A percentile compares a stretch with the other conserved stretches of the same genome.
Conservation (phyloP, 2,797 vertebrate genomes). For the Naso thynnoides region DNA sequence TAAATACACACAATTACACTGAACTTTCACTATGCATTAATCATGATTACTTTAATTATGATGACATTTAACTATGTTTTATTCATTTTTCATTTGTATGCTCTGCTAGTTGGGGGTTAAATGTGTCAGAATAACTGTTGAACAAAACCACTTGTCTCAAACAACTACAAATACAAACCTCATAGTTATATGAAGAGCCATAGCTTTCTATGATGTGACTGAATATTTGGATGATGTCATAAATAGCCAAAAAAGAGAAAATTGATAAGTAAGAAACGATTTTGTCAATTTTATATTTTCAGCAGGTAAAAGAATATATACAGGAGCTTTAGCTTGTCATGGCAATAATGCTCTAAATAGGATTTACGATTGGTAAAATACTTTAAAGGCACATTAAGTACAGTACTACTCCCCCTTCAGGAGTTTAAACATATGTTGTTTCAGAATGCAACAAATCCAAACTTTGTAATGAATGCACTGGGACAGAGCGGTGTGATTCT, state of each 20-base stretch:
- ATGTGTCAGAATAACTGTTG: slow-evolving; percentile 7
- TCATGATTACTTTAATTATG: slow-evolving; percentile 14
- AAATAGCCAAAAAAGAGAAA: neutral
- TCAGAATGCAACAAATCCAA: slow-evolving; percentile 61
- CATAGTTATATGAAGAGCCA: neutral
- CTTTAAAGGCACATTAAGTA: slow-evolving; percentile 84
- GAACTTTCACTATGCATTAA: slow-evolving; percentile 8
- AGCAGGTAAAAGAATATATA: neutral
- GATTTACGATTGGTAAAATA: slow-evolving; percentile 62
- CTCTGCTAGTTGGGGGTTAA: slow-evolving; percentile 14
- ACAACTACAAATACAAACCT: neutral
- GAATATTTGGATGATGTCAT: neutral
- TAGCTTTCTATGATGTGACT: neutral
- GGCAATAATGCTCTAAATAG: slow-evolving; percentile 16
- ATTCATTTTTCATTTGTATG: neutral
- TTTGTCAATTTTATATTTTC: neutral
- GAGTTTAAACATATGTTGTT: slow-evolving; percentile 59
- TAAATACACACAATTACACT: slow-evolving; percentile 15
- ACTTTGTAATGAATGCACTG: slow-evolving; percentile 57
- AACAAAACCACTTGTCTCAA: slow-evolving; percentile 5
- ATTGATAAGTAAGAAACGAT: neutral
- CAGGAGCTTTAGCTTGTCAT: neutral
- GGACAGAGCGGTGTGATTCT: slow-evolving; percentile 45
- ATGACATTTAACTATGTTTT: slow-evolving; percentile 12
- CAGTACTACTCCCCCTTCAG: slow-evolving; percentile 69